Evolutionary conservation across 2,113 vertebrate species (phyloP).

Genomic region (Oreochromis spilurus): DNA sequence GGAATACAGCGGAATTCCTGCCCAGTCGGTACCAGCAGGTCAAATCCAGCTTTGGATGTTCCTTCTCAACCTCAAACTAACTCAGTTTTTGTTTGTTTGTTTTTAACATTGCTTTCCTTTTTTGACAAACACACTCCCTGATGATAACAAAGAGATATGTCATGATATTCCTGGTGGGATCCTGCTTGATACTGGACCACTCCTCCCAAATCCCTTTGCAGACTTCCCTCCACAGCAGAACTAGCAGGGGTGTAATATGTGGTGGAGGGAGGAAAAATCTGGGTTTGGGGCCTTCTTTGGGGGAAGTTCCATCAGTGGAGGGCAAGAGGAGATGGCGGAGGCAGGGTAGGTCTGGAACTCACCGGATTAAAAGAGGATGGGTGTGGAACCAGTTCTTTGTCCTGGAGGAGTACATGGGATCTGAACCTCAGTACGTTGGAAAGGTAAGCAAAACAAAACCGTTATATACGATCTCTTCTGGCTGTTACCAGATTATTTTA

Average conservation of each 20-base stretch:
- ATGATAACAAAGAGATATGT: constrained; percentile 92
- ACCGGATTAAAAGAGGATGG: constrained; percentile 91
- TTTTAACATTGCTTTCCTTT: background rate
- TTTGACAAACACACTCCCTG: constrained; percentile 63
- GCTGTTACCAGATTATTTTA: background rate
- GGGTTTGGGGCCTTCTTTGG: background rate
- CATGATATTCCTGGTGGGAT: constrained; percentile 84
- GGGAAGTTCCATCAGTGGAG: background rate
- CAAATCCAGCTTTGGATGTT: background rate
- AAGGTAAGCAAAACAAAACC: constrained; percentile 77
- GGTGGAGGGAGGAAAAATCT: background rate
- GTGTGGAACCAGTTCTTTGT: constrained; percentile 98
- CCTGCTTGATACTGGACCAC: constrained; percentile 88
- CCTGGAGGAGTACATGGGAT: constrained; percentile 94
- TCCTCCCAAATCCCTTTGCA: constrained; percentile 79
- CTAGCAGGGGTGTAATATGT: background rate
- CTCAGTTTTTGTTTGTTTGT: background rate
- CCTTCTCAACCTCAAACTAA: background rate
- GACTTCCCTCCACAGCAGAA: background rate
- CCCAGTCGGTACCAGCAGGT: background rate
- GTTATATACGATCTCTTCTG: background rate
- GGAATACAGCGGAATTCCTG: background rate
- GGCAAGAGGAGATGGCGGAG: constrained; percentile 5
- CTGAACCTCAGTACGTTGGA: constrained; percentile 91
- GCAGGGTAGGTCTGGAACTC: constrained; percentile 23